Evolutionary conservation across 2,888 invertebrate species (phyloP).

Genomic region (Himalopsyche tibetana): DNA sequence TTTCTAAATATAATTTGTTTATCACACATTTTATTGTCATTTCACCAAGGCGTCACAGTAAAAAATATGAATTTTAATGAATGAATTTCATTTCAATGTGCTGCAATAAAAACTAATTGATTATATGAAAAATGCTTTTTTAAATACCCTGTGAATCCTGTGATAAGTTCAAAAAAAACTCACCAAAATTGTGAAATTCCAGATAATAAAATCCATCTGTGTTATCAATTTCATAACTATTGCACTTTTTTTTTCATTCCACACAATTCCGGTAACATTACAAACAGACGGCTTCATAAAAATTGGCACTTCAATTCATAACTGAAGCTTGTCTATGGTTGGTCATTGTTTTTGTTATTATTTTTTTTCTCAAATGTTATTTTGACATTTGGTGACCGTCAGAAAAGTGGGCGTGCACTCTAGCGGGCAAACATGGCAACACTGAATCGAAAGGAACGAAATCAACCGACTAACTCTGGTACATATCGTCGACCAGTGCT

Average conservation of each 20-base stretch:
- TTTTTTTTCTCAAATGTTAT: constrained; percentile 5
- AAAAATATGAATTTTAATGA: too few species aligned
- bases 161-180: neutral
- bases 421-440: constrained; percentile 15
- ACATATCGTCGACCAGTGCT: neutral
- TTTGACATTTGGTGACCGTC: constrained; percentile 21
- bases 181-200: constrained; percentile 14
- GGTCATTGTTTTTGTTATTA: neutral
- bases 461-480: neutral
- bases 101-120: too few species aligned
- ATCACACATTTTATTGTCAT: too few species aligned
- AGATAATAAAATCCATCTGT: constrained; percentile 7
- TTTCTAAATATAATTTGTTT: too few species aligned
- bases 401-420: constrained; percentile 18
- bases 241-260: neutral
- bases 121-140: too few species aligned
- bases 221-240: neutral
- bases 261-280: neutral
- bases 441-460: neutral
- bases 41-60: too few species aligned
- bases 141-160: too few species aligned
- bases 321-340: neutral
- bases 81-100: too few species aligned
- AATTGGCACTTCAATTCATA: neutral
- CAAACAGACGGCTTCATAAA: neutral